Evolutionary conservation across 1,140 invertebrate genomes (phyloP), one percentile per base, ranked within the genome.

Genomic region (Proctacanthus coquilletti): DNA sequence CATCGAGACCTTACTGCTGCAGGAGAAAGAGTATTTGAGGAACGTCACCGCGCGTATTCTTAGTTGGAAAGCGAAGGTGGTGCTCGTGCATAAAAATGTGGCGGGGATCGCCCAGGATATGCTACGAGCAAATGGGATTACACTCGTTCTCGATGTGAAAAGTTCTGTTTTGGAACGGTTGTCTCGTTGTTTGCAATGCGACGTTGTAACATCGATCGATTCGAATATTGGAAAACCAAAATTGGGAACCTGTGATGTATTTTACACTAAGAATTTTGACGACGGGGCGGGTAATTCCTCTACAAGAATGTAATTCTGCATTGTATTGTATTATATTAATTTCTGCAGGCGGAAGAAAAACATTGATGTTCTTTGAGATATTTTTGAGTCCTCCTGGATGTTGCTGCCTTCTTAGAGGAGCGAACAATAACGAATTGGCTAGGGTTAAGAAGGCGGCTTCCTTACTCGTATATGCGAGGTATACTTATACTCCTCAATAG

Each of bases 331-430:
- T 32, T 19, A 39, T 38, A 18, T n/a, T 36, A 23, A 34, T 21
- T 25, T 44, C 17, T 33, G 18, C 59, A 68, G 38, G 38, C 8
- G 19, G 60, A 53, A 68, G 27, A 55, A 96, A 95, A 69, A 91
- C 84, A 0, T 56, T 96, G 2, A 88, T 96, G 84, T 85, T 86
- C 45, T 83, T 98, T 47, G 92, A 96, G 62, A 87, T 89, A 2
- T 87, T 91, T 51, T 74, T 78, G 1, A 70, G 71, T 53, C 74
- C 81, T 46, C 66, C 93, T 1, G 91, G 91, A 1, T 89, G 85
- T 49, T 92, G 91, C 1, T 79, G 98, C 20, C 53, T 95, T 5
- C 55, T 98, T 1, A 71, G 88, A 21, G 93, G 93, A 1, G 80
- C 72, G 3, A 69, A 72, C 1, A 61, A 74, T 34, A 52, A 63